Evolutionary conservation across 2,797 vertebrate genomes (phyloP).

Genomic region (Antrozous pallidus): DNA sequence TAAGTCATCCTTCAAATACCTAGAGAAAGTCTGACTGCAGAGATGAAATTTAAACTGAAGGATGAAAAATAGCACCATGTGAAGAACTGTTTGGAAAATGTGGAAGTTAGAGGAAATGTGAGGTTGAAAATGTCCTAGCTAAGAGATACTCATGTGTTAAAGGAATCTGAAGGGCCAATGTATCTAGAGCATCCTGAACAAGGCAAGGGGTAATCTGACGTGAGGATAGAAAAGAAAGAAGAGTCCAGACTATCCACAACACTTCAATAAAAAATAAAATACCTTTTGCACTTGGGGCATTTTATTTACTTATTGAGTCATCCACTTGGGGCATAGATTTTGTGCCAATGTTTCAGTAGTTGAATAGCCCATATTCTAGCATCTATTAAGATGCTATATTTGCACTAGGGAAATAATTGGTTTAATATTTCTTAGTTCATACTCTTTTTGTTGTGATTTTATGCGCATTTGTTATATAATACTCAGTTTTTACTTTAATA

Average conservation of each 20-base stretch:
- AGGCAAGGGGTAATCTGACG: neutral
- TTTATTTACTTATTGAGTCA: neutral
- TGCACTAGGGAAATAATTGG: neutral
- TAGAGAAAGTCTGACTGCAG: neutral
- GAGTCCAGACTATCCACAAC: neutral
- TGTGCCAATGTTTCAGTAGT: neutral
- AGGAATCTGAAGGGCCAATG: neutral
- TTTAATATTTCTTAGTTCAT: neutral
- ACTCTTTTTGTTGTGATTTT: neutral
- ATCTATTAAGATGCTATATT: neutral
- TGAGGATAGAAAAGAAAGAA: neutral
- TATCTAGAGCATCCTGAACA: neutral
- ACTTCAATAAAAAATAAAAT: neutral
- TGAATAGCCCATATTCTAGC: neutral
- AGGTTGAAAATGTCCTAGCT: neutral
- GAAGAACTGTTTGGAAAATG: neutral
- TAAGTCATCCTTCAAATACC: neutral
- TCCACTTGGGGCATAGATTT: neutral
- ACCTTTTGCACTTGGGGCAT: neutral
- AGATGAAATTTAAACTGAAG: neutral
- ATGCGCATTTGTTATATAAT: neutral
- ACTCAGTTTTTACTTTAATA: neutral
- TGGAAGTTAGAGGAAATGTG: neutral
- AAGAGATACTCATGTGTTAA: neutral
- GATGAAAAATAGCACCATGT: neutral